phyloP scores from a whole-genome alignment of 2,888 invertebrate genomes.

The Hyposoter didymator region DNA sequence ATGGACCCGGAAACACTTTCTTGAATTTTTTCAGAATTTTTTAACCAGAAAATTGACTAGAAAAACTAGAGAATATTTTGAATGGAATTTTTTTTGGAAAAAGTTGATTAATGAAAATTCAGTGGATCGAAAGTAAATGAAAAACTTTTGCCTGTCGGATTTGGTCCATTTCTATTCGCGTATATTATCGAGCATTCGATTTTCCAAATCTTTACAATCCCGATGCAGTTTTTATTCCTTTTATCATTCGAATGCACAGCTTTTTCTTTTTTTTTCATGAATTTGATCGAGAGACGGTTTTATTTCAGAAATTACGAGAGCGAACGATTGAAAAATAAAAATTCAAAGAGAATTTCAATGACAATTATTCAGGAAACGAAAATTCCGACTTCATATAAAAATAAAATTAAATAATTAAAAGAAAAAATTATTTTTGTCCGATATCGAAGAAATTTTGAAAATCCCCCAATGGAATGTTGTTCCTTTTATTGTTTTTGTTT shows the following conservation, averaged over 20 bases:
- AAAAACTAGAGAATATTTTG: too few species aligned
- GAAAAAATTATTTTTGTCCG: not conserved
- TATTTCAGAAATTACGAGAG: not conserved
- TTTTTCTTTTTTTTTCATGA: too few species aligned
- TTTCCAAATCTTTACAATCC: not conserved
- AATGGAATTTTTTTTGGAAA: not conserved
- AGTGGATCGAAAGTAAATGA: not conserved
- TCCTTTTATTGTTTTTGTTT: not conserved
- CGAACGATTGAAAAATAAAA: not conserved
- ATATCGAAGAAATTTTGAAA: not conserved
- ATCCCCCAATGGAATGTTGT: not conserved
- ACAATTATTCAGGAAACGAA: not conserved
- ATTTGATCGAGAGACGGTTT: not conserved
- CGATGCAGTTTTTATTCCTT: too few species aligned
- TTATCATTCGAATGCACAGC: too few species aligned
- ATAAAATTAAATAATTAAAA: not conserved
- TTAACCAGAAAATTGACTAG: too few species aligned
- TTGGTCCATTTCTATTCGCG: not conserved
- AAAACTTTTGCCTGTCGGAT: too few species aligned
- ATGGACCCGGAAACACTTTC: too few species aligned
- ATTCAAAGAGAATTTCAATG: too few species aligned
- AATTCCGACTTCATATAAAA: not conserved
- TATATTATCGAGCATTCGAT: not conserved
- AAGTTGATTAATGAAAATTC: not conserved
- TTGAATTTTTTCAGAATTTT: too few species aligned